These are phyloP conservation scores for Leucophenga maculata DNA, from an alignment of 2,888 invertebrate genomes.

Conservation along the genomic window DNA sequence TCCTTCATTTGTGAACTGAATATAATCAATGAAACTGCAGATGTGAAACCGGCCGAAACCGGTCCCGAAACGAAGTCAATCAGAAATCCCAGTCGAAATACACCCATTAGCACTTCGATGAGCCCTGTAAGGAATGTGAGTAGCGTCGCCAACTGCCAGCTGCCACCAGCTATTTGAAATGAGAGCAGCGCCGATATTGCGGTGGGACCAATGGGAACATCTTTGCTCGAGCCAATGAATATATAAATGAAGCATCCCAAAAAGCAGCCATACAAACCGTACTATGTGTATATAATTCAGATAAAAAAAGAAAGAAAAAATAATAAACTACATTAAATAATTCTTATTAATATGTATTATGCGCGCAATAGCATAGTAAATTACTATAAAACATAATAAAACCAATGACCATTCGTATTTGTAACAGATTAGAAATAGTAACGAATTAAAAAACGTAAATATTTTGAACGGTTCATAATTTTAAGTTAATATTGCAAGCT, in stretches of 20 bases:
- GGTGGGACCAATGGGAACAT: slow-evolving; percentile 93
- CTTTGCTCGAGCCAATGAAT: slow-evolving; percentile 91
- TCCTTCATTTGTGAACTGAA: slow-evolving; percentile 90
- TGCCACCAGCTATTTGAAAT: slow-evolving; percentile 81
- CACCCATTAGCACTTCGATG: slow-evolving; percentile 85
- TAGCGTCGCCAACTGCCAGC: slow-evolving; percentile 79
- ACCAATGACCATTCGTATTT: too few species aligned
- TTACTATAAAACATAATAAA: too few species aligned
- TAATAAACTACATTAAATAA: not conserved
- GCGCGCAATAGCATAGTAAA: too few species aligned
- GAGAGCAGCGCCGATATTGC: slow-evolving; percentile 92
- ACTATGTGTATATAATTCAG: slow-evolving; percentile 74
- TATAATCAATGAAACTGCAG: slow-evolving; percentile 91
- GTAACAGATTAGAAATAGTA: too few species aligned
- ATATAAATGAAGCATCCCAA: slow-evolving; percentile 92
- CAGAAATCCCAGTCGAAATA: slow-evolving; percentile 87
- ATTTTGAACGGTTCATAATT: too few species aligned
- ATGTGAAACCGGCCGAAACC: slow-evolving; percentile 91
- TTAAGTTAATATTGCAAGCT: too few species aligned
- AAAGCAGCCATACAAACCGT: slow-evolving; percentile 94
- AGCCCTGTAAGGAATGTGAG: slow-evolving; percentile 84
- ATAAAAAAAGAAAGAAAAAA: not conserved
- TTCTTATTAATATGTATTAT: not conserved
- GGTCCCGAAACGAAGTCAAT: slow-evolving; percentile 93
- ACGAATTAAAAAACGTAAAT: too few species aligned